A percentile compares a stretch with the other conserved stretches of the same genome.
Evolutionary conservation across 2,888 invertebrate genomes (phyloP).

Genomic region (Flexamia atlantica): DNA sequence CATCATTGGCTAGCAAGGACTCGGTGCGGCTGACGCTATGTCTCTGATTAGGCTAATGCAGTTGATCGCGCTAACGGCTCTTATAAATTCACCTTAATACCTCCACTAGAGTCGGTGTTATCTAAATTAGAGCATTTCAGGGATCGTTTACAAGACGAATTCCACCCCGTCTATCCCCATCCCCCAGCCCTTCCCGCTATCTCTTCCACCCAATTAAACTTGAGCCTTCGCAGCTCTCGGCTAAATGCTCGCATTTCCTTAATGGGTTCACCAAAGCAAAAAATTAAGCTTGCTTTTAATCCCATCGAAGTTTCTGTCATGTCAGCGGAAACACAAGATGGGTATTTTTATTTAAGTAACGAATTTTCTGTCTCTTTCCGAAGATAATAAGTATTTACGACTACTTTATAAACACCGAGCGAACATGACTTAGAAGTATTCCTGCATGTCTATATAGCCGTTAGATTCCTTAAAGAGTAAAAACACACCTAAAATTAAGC

Average conservation of each 20-base stretch:
- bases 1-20: not conserved
- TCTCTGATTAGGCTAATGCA: conserved; percentile 44
- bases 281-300: conserved; percentile 58
- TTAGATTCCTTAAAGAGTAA: too few relatives aligned
- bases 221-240: conserved; percentile 54
- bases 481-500: too few relatives aligned
- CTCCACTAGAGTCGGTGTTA: conserved; percentile 52
- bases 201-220: conserved; percentile 62
- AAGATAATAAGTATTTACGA: too few relatives aligned
- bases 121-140: conserved; percentile 59
- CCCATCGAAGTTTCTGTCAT: conserved; percentile 49
- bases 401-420: too few relatives aligned
- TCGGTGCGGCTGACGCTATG: not conserved
- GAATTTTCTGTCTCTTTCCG: not conserved
- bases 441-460: too few relatives aligned
- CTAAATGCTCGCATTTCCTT: conserved; percentile 54
- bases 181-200: conserved; percentile 38
- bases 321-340: conserved; percentile 45
- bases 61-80: conserved; percentile 41
- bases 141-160: conserved; percentile 56
- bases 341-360: not conserved
- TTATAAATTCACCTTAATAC: conserved; percentile 59
- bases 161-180: conserved; percentile 32
- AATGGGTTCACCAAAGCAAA: conserved; percentile 53
- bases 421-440: too few relatives aligned